These are phyloP conservation scores for Mormoops blainvillei DNA, from an alignment of 2,113 vertebrate genomes.

Conservation along the genomic window DNA sequence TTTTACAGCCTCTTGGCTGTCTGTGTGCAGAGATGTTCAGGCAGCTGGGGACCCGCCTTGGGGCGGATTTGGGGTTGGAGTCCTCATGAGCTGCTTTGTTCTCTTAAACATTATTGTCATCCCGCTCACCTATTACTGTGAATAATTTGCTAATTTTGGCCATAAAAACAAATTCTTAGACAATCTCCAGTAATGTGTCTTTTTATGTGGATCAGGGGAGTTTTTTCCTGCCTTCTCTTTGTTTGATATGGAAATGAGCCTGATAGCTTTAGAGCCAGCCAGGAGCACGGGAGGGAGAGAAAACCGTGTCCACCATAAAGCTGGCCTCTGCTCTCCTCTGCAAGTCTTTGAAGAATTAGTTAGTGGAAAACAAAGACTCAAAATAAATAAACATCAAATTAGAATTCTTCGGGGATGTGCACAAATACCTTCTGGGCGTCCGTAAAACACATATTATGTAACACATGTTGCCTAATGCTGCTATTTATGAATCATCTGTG, in stretches of 20 bases:
- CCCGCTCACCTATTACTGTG: constrained; percentile 59
- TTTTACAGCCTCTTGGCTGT: constrained; percentile 43
- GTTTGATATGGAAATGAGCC: constrained; percentile 69
- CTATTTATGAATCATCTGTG: constrained; percentile 7
- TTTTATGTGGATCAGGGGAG: constrained; percentile 28
- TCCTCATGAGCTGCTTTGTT: constrained; percentile 50
- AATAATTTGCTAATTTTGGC: constrained; percentile 68
- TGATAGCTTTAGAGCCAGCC: constrained; percentile 37
- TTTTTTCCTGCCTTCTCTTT: constrained; percentile 36
- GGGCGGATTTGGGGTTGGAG: background rate
- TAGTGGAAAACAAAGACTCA: constrained; percentile 46
- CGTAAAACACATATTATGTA: background rate
- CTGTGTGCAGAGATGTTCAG: constrained; percentile 19
- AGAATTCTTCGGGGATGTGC: background rate
- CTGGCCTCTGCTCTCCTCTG: constrained; percentile 49
- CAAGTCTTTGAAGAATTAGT: constrained; percentile 61
- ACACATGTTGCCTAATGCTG: background rate
- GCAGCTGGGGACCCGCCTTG: constrained; percentile 46
- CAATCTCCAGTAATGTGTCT: constrained; percentile 61
- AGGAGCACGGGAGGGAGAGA: constrained; percentile 31
- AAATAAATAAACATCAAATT: constrained; percentile 46
- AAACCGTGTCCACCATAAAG: constrained; percentile 57
- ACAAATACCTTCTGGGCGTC: background rate
- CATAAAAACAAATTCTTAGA: constrained; percentile 67
- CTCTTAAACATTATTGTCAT: constrained; percentile 63